Evolutionary conservation across 2,797 vertebrate genomes (phyloP), one percentile per base, ranked within the genome.

Genomic region (Acipenser transmontanus): DNA sequence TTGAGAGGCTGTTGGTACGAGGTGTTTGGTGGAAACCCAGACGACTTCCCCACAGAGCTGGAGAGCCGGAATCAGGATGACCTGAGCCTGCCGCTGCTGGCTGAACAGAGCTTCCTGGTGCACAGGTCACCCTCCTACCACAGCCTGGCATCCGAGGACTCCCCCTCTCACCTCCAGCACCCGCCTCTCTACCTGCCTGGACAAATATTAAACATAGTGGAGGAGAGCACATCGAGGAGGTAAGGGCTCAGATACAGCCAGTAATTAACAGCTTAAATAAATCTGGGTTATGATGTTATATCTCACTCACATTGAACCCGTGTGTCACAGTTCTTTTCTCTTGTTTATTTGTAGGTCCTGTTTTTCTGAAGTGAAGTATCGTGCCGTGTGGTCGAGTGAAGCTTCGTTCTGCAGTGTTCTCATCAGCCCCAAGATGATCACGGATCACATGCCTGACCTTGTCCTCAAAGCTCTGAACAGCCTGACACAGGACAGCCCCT

Each of bases 381-480:
- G 68, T 0, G 93, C 92, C 0, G 84, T 84, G 47, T 99, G 97
- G 97, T 88, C 95, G 4, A 89, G 80, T 0, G 92, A 94, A 70
- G 85, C 76, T 0, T 78, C 86, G 0, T 98, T 99, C 84, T 81
- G 87, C 77, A 95, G 84, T 68, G 85, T 98, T 71, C 81, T 98
- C 79, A 98, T 99, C 81, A 95, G 94, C 72, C 96, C 96, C 2
- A 90, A 89, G 83, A 99, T 99, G 97, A 74, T 99, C 0, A 84
- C 85, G 0, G 94, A 99, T 79, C 97, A 99, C 87, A 93, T 98
- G 94, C 97, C 97, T 0, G 93, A 98, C 1, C 71, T 82, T 12
- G 81, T 99, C 70, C 90, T 93, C 8, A 75, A 78, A 50, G 94
- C 94, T 0, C 87, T 99, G 62, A 77, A 78, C 71, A 86, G 85